Conservation (phyloP, 2,797 vertebrate genomes). For the Poeciliopsis gracilis region DNA sequence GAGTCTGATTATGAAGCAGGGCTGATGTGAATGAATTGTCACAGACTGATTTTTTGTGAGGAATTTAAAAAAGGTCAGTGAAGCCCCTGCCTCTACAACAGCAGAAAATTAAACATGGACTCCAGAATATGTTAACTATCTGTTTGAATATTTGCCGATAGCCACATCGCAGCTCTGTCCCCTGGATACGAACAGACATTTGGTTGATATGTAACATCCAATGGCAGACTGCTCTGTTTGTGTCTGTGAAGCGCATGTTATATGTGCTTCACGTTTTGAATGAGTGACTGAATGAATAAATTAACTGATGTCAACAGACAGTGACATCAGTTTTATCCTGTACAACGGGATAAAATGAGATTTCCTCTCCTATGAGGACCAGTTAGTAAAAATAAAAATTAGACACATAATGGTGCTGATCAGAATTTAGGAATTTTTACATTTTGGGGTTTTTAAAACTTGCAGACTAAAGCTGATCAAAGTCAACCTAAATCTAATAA, state of each 20-base stretch:
- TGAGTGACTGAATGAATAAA: not conserved
- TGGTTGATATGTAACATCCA: not conserved
- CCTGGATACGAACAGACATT: not conserved
- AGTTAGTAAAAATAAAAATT: not conserved
- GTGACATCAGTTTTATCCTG: too few species aligned
- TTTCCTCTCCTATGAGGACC: too few species aligned
- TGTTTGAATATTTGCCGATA: not conserved
- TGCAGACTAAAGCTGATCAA: not conserved
- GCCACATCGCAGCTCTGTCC: not conserved
- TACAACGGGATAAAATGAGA: not conserved
- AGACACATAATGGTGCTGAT: not conserved
- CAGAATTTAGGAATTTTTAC: not conserved
- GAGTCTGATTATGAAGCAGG: too few species aligned
- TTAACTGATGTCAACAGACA: not conserved
- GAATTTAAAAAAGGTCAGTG: not conserved
- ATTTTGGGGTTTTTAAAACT: not conserved
- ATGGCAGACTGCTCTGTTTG: not conserved
- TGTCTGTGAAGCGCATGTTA: too few species aligned
- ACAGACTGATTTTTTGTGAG: not conserved
- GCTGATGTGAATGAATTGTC: too few species aligned
- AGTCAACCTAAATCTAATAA: not conserved
- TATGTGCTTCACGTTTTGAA: not conserved
- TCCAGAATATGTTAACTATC: not conserved
- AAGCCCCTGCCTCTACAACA: not conserved
- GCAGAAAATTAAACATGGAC: not conserved